Percentiles rank a stretch among this genome's conserved stretches.
These are phyloP conservation scores for Clarias platycephalus DNA, from an alignment of 2,797 vertebrate genomes.

Conservation along the genomic window DNA sequence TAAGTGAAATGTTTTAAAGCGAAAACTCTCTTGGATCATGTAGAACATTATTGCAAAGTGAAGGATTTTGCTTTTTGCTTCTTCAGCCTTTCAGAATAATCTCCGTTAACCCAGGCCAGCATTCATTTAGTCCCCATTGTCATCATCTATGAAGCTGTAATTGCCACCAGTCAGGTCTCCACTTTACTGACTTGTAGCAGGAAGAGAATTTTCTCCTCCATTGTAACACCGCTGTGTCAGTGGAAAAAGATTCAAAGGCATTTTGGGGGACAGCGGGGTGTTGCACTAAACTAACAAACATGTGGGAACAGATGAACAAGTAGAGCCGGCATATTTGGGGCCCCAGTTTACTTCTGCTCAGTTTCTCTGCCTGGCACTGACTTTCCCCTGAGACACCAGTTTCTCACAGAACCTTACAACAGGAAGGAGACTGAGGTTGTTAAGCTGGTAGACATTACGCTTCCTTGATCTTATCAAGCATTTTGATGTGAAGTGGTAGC, in stretches of 20 bases:
- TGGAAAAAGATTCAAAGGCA: conserved; percentile 27
- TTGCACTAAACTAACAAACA: conserved; percentile 29
- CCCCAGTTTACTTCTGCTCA: conserved; percentile 7
- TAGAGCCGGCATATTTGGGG: conserved; percentile 34
- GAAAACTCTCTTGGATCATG: background rate
- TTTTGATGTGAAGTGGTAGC: conserved; percentile 9
- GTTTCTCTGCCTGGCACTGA: conserved; percentile 9
- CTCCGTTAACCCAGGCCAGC: background rate
- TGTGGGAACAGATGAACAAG: conserved; percentile 54
- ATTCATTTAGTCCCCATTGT: background rate
- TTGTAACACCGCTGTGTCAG: conserved; percentile 43
- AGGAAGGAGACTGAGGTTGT: conserved; percentile 48
- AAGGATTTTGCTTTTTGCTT: background rate
- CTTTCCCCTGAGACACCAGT: conserved; percentile 40
- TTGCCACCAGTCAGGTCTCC: conserved; percentile 9
- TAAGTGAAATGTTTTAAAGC: background rate
- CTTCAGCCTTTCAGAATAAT: background rate
- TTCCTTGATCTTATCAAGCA: conserved; percentile 41
- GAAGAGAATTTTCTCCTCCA: conserved; percentile 39
- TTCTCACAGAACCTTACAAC: conserved; percentile 27
- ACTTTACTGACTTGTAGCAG: conserved; percentile 34
- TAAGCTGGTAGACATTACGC: conserved; percentile 43
- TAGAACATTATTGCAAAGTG: background rate
- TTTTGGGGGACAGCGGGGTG: conserved; percentile 15
- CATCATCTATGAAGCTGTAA: background rate